These are phyloP conservation scores for Oxyura jamaicensis DNA, from an alignment of 2,113 vertebrate genomes.

Conservation along the genomic window DNA sequence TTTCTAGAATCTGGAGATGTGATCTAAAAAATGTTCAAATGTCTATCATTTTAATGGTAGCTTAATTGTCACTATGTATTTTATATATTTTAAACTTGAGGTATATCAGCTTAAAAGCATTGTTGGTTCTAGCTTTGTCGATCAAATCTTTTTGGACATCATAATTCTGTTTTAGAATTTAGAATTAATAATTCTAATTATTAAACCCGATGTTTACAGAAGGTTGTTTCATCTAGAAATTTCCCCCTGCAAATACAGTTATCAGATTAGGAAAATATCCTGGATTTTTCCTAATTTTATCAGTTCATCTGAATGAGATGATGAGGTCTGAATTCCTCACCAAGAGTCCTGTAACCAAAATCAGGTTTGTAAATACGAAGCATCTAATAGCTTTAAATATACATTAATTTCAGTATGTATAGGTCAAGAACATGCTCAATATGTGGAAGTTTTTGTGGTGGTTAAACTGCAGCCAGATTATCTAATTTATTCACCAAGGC, in stretches of 20 bases:
- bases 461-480: not conserved
- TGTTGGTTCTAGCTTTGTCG: not conserved
- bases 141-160: not conserved
- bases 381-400: not conserved
- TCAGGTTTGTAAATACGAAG: not conserved
- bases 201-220: not conserved
- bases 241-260: conserved; percentile 23
- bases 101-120: not conserved
- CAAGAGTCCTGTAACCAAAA: not conserved
- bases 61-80: not conserved
- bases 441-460: not conserved
- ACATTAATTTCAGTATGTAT: not conserved
- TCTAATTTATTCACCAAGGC: not conserved
- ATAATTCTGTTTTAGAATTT: too few species aligned
- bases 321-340: not conserved
- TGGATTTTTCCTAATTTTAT: not conserved
- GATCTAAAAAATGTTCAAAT: not conserved
- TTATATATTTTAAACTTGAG: not conserved
- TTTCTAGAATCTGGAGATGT: not conserved
- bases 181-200: too few species aligned
- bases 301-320: not conserved
- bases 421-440: not conserved
- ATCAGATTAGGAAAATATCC: not conserved
- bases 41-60: not conserved
- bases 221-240: not conserved